phyloP scores from a whole-genome alignment of 2,888 invertebrate species.

The Drosophila quinaria region DNA sequence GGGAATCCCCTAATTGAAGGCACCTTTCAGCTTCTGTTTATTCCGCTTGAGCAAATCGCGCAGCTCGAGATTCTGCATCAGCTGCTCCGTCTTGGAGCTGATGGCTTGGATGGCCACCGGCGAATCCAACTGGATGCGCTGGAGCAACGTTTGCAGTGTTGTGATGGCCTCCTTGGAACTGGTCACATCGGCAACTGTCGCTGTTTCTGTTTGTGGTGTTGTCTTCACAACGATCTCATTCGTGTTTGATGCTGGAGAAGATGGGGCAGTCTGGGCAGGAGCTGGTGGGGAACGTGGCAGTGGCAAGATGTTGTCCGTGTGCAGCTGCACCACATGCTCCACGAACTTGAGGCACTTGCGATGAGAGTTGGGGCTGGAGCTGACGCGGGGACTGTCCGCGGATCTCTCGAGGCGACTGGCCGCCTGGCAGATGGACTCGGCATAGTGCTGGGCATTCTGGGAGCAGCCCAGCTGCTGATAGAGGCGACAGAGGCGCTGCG shows the following conservation, averaged over 20 bases:
- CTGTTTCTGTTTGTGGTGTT: background rate
- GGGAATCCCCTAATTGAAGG: conserved; percentile 53
- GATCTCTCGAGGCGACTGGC: conserved; percentile 85
- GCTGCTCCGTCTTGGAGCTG: conserved; percentile 65
- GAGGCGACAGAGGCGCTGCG: conserved; percentile 88
- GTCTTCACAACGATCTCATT: background rate
- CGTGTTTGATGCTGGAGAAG: background rate
- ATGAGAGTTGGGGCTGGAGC: conserved; percentile 6
- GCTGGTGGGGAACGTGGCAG: conserved; percentile 32
- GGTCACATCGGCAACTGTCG: background rate
- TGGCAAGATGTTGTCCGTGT: conserved; percentile 41
- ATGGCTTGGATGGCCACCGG: conserved; percentile 49
- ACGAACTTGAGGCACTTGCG: conserved; percentile 74
- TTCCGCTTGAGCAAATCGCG: conserved; percentile 68
- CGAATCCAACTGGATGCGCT: conserved; percentile 56
- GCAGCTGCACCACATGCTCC: conserved; percentile 68
- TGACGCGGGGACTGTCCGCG: conserved; percentile 80
- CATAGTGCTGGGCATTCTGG: conserved; percentile 87
- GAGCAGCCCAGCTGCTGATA: conserved; percentile 87
- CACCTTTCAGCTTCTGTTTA: conserved; percentile 71
- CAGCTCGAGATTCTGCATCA: conserved; percentile 69
- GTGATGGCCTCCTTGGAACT: background rate
- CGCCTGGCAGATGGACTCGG: conserved; percentile 86
- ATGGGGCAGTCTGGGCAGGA: background rate
- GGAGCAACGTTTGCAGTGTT: conserved; percentile 39